These are phyloP conservation scores for Meda fulgida DNA, from an alignment of 2,797 vertebrate species.

Conservation along the genomic window DNA sequence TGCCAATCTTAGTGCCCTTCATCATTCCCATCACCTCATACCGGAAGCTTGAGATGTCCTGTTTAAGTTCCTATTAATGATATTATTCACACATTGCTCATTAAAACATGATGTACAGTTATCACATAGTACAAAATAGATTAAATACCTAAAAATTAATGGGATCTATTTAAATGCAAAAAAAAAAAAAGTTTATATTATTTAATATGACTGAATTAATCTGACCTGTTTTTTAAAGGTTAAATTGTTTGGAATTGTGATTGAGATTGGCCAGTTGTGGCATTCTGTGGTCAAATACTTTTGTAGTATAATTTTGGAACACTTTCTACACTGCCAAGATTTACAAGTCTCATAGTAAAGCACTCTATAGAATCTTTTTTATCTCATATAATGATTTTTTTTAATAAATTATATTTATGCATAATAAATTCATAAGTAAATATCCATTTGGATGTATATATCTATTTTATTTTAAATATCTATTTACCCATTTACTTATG, in stretches of 20 bases:
- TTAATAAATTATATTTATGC: not conserved
- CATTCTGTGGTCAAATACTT: not conserved
- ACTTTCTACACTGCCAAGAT: not conserved
- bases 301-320: not conserved
- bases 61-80: conserved; percentile 89
- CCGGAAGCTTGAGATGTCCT: conserved; percentile 98
- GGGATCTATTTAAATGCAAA: not conserved
- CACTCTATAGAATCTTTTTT: too few relatives aligned
- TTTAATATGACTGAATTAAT: not conserved
- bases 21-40: conserved; percentile 97
- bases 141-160: not conserved
- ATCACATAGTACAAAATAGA: not conserved
- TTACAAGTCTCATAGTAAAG: too few relatives aligned
- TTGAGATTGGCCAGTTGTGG: too few relatives aligned
- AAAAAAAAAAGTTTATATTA: not conserved
- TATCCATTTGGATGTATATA: not conserved
- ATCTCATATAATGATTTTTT: not conserved
- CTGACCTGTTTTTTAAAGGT: not conserved
- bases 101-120: not conserved
- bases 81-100: not conserved
- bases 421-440: not conserved
- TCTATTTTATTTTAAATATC: too few relatives aligned
- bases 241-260: too few relatives aligned
- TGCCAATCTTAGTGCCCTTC: conserved; percentile 84
- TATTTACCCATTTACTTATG: not conserved